phyloP scores from a whole-genome alignment of 2,113 vertebrate species.

The Salminus brasiliensis region DNA sequence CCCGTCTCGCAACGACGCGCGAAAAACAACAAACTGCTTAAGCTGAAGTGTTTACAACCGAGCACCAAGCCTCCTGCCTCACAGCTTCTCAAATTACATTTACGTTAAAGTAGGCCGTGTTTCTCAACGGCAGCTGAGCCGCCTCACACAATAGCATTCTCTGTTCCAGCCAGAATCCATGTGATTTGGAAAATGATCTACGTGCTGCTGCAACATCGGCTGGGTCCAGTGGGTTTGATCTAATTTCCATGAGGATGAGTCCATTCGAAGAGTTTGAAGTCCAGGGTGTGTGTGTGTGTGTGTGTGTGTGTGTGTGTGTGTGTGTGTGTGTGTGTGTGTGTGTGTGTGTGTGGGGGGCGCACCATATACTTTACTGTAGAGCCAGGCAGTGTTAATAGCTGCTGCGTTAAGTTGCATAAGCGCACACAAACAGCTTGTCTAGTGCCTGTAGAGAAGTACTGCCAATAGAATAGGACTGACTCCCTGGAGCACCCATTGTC shows the following conservation, averaged over 20 bases:
- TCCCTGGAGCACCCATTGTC: too few relatives aligned
- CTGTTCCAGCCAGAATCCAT: conserved; percentile 36
- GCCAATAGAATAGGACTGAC: too few relatives aligned
- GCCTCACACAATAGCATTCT: conserved; percentile 40
- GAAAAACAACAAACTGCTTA: conserved; percentile 59
- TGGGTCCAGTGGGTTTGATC: conserved; percentile 15
- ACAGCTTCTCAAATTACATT: conserved; percentile 64
- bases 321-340: too few relatives aligned
- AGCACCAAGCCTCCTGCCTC: conserved; percentile 55
- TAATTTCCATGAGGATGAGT: conserved; percentile 25
- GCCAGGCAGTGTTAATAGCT: too few relatives aligned
- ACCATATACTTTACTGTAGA: too few relatives aligned
- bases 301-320: too few relatives aligned
- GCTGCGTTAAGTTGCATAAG: too few relatives aligned
- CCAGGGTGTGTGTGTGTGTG: neutral
- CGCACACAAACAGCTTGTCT: too few relatives aligned
- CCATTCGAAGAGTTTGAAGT: conserved; percentile 16
- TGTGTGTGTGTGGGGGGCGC: too few relatives aligned
- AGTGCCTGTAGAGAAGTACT: too few relatives aligned
- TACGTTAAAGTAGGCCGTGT: conserved; percentile 54
- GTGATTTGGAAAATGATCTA: conserved; percentile 60
- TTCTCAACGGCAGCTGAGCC: conserved; percentile 46
- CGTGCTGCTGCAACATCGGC: conserved; percentile 56
- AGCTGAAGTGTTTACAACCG: conserved; percentile 49
- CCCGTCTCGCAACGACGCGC: neutral